A percentile compares a stretch with the other conserved stretches of the same genome.
Evolutionary conservation across 2,113 vertebrate species (phyloP).

Genomic region (Oryzias javanicus): DNA sequence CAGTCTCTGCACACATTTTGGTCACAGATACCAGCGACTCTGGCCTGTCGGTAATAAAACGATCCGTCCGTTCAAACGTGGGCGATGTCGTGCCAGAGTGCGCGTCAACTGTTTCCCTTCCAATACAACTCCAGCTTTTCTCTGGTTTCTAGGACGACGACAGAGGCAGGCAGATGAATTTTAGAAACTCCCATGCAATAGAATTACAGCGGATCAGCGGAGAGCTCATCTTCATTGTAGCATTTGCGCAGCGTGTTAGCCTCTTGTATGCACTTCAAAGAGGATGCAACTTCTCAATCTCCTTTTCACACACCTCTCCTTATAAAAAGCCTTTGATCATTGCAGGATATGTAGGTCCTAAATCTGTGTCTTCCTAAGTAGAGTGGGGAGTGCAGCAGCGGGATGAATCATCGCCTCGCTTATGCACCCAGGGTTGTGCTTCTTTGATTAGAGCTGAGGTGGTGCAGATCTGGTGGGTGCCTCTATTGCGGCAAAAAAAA

Average conservation of each 20-base stretch:
- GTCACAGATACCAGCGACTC: no score
- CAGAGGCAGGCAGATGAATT: background rate
- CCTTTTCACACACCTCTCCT: background rate
- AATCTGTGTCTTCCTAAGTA: slow-evolving; percentile 25
- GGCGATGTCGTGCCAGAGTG: background rate
- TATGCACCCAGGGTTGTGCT: slow-evolving; percentile 28
- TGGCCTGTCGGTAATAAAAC: no score
- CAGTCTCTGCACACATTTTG: no score
- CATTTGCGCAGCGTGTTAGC: background rate
- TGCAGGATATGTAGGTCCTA: slow-evolving; percentile 18
- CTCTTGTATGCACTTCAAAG: slow-evolving; percentile 17
- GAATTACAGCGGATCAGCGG: background rate
- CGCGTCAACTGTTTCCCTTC: background rate
- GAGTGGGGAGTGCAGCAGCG: slow-evolving; percentile 15
- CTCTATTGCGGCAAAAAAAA: slow-evolving; percentile 7
- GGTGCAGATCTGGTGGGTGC: slow-evolving; percentile 22
- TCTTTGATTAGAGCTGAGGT: slow-evolving; percentile 48
- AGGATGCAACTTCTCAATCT: slow-evolving; percentile 4
- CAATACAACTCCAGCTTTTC: background rate
- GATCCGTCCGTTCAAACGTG: background rate
- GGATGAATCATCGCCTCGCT: slow-evolving; percentile 54
- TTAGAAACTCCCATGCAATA: background rate
- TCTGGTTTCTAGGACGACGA: slow-evolving; percentile 33
- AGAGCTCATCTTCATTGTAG: slow-evolving; percentile 5
- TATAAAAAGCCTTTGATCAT: background rate